A percentile compares a stretch with the other conserved stretches of the same genome.
Evolutionary conservation across 2,888 invertebrate genomes (phyloP).

Genomic region (Epirrita christyi): DNA sequence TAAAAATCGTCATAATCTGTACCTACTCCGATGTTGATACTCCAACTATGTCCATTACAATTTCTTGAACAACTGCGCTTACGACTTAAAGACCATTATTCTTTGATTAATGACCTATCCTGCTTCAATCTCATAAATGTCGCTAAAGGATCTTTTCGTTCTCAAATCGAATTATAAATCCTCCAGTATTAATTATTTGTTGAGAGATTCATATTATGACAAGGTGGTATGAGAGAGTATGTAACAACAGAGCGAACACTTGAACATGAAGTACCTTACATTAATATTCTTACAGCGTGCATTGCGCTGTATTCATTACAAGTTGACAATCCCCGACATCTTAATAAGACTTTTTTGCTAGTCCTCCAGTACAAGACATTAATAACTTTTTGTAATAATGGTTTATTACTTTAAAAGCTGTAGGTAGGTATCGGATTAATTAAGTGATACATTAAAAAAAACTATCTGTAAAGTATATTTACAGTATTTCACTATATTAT

Average conservation of each 20-base stretch:
- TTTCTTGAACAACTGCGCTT: background rate
- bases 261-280: background rate
- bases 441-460: too few species aligned
- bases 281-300: constrained; percentile 22
- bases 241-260: background rate
- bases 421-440: too few species aligned
- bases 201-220: background rate
- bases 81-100: background rate
- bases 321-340: constrained; percentile 29
- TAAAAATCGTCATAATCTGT: background rate
- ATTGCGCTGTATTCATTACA: constrained; percentile 38
- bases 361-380: constrained; percentile 6
- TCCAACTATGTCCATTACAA: constrained; percentile 1
- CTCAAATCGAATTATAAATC: background rate
- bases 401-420: constrained; percentile 2
- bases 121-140: background rate
- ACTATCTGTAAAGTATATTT: too few species aligned
- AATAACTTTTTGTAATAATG: constrained; percentile 14
- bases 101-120: background rate
- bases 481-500: too few species aligned
- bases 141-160: background rate
- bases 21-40: background rate
- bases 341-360: constrained; percentile 27
- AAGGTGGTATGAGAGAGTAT: background rate
- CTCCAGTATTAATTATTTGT: background rate